These are phyloP conservation scores for Rallus limicola DNA, from an alignment of 2,113 vertebrate species.

Conservation along the genomic window DNA sequence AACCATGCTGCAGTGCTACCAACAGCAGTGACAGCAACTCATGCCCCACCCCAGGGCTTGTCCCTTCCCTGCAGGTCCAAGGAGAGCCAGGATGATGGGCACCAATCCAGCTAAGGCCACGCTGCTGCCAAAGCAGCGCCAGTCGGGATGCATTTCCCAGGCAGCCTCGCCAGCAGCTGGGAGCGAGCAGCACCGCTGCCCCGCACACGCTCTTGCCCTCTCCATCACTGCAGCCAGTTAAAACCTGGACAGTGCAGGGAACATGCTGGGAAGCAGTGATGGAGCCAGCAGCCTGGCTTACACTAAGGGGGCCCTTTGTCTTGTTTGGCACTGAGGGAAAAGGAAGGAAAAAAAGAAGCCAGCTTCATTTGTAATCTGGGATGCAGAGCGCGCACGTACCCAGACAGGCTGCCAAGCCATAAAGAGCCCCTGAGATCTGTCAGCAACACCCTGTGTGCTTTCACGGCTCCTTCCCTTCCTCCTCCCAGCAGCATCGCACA, in stretches of 20 bases:
- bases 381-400: background rate
- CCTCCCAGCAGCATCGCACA: fast-evolving
- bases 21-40: fast-evolving
- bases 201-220: fast-evolving
- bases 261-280: background rate
- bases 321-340: background rate
- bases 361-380: background rate
- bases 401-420: background rate
- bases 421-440: background rate
- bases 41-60: background rate
- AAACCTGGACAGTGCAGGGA: background rate
- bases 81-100: background rate
- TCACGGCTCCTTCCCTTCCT: background rate
- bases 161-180: background rate
- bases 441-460: background rate
- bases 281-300: background rate
- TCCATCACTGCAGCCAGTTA: background rate
- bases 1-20: background rate
- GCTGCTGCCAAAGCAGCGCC: background rate
- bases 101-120: background rate
- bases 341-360: background rate
- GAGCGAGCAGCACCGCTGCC: background rate
- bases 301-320: background rate
- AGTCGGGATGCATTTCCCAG: background rate
- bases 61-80: background rate